These are phyloP conservation scores for Mythimna vitellina DNA, from an alignment of 2,888 invertebrate genomes.

Conservation along the genomic window DNA sequence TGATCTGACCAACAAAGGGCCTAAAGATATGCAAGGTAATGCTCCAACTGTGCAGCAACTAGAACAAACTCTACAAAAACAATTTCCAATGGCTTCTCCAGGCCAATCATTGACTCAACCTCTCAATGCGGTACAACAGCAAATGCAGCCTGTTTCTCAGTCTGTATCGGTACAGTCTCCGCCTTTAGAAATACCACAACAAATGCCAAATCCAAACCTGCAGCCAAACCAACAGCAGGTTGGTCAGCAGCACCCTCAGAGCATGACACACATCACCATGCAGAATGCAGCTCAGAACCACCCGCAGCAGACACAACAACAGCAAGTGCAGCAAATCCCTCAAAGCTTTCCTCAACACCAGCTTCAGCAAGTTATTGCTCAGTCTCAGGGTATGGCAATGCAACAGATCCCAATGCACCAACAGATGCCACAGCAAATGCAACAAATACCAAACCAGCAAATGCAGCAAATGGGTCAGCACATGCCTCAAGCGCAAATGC, in stretches of 20 bases:
- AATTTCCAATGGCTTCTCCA: constrained; percentile 89
- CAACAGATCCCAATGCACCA: constrained; percentile 90
- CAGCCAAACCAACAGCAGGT: constrained; percentile 85
- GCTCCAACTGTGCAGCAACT: constrained; percentile 85
- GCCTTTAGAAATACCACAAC: constrained; percentile 89
- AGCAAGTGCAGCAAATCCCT: constrained; percentile 88
- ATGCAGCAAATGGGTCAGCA: constrained; percentile 89
- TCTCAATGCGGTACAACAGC: constrained; percentile 85
- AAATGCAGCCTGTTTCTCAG: constrained; percentile 83
- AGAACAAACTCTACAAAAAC: constrained; percentile 88
- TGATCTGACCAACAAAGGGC: constrained; percentile 87
- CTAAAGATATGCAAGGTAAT: constrained; percentile 88
- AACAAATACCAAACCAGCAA: constrained; percentile 89
- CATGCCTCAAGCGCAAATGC: constrained; percentile 85
- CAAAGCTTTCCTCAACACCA: constrained; percentile 90
- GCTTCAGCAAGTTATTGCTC: constrained; percentile 88
- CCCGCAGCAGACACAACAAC: constrained; percentile 83
- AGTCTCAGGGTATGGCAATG: constrained; percentile 87
- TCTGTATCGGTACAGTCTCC: constrained; percentile 88
- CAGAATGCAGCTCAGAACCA: constrained; percentile 83
- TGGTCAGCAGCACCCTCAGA: constrained; percentile 87
- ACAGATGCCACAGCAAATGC: constrained; percentile 89
- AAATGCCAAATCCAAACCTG: constrained; percentile 86
- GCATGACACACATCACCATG: constrained; percentile 89
- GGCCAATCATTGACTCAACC: constrained; percentile 89